phyloP scores from a whole-genome alignment of 2,797 vertebrate species.

The Pelobates cultripes region DNA sequence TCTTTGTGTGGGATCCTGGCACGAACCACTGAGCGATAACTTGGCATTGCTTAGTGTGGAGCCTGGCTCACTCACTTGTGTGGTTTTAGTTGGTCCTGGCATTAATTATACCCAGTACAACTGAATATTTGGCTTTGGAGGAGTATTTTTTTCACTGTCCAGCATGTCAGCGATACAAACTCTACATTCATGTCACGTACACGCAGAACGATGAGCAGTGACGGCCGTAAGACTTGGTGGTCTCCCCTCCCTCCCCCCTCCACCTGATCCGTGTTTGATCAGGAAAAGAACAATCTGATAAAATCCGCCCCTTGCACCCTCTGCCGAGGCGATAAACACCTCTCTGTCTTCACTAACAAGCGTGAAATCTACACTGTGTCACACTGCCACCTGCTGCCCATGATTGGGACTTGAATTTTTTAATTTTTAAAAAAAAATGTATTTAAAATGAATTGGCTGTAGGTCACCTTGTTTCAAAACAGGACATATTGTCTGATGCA shows the following conservation, averaged over 20 bases:
- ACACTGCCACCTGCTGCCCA: constrained; percentile 40
- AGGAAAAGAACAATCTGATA: constrained; percentile 56
- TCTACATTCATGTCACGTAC: constrained; percentile 44
- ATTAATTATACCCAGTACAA: neutral
- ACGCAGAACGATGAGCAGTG: constrained; percentile 23
- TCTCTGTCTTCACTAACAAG: constrained; percentile 47
- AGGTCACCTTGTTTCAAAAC: neutral
- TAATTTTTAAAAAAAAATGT: neutral
- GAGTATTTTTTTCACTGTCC: neutral
- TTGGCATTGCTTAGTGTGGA: neutral
- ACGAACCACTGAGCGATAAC: neutral
- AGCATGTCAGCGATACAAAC: constrained; percentile 22
- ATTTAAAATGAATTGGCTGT: too few relatives aligned
- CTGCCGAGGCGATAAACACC: constrained; percentile 49
- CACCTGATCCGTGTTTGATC: constrained; percentile 52
- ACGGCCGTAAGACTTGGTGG: constrained; percentile 48
- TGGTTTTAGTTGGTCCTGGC: neutral
- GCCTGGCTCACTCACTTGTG: neutral
- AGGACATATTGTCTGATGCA: too few relatives aligned
- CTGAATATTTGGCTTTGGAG: neutral
- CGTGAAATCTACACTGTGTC: constrained; percentile 16
- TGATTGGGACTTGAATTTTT: neutral
- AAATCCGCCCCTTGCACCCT: constrained; percentile 50
- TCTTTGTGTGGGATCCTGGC: neutral
- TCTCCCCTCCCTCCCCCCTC: constrained; percentile 43